Evolutionary conservation across 2,113 vertebrate species (phyloP).

Genomic region (Crocuta crocuta): DNA sequence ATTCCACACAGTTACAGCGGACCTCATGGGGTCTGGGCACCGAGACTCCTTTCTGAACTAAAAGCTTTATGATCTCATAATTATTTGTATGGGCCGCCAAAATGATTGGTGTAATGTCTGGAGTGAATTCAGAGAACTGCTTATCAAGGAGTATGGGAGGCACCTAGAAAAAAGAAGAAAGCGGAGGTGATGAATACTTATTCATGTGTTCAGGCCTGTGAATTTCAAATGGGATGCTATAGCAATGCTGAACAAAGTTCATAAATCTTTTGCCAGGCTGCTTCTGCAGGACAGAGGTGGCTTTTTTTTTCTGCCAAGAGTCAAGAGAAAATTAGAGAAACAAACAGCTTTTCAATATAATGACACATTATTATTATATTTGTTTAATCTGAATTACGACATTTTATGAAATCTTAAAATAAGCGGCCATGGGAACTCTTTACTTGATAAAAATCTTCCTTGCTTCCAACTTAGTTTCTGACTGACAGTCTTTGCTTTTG

Average conservation of each 20-base stretch:
- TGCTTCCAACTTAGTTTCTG: not conserved
- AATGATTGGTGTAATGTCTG: conserved; percentile 98
- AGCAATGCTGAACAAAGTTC: not conserved
- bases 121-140: conserved; percentile 98
- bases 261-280: not conserved
- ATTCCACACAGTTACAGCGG: conserved; percentile 96
- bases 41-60: conserved; percentile 96
- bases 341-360: not conserved
- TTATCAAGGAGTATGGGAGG: conserved; percentile 95
- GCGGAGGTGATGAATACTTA: conserved; percentile 13
- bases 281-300: not conserved
- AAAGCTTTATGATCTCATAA: conserved; percentile 97
- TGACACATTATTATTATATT: not conserved
- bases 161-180: conserved; percentile 87
- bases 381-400: conserved; percentile 6
- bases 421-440: not conserved
- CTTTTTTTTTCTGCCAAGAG: not conserved
- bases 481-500: not conserved
- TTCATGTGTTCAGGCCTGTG: not conserved
- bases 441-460: not conserved
- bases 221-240: not conserved
- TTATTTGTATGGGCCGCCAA: conserved; percentile 99
- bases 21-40: conserved; percentile 96
- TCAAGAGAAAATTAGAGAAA: not conserved
- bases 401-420: conserved; percentile 12